Evolutionary conservation across 2,888 invertebrate species (phyloP), one percentile per base, ranked within the genome.

Genomic region (Galeruca laticollis): DNA sequence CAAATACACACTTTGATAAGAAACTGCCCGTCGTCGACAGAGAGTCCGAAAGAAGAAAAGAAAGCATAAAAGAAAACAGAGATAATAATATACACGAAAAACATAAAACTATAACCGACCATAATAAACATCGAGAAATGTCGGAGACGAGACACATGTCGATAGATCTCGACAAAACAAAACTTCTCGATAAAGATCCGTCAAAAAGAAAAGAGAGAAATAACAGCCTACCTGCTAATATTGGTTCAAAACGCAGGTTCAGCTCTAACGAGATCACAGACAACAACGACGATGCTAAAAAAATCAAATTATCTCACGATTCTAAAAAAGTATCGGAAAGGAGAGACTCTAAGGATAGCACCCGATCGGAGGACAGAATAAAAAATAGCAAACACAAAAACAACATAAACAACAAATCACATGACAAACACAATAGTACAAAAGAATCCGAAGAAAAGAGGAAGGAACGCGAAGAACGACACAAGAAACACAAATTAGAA

Each of bases 241-340:
- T 92, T 35, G 89, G 91, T 0, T 87, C 88, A 68, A 95, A 95
- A 84, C 88, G 95, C 61, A 88, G 94, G 70, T 89, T 93, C 80
- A 94, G 94, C 74, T 93, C 93, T 1, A 94, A 94, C 82, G 94
- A 94, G 69, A 89, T 88, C 79, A 77, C 87, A 61, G 89, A 90
- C 75, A 86, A 88, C 2, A 86, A 88, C 2, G 86, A 87, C 63
- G 91, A 93, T 71, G 82, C 87, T 2, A 93, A 93, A 79, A 89
- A 90, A 73, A 86, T 88, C 75, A 92, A 90, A 84, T 86, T 88
- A 68, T 88, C 86, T 43, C 81, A 84, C 26, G 82, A 84, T 26
- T 86, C 87, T 72, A 85, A 85, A 72, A 90, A 89, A 80, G 77
- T 86, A 59, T 81, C 85, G 2, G 91, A 91, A 81, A 86, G 93